A percentile compares a stretch with the other conserved stretches of the same genome.
These are phyloP conservation scores for Brachymystax lenok DNA, from an alignment of 2,797 vertebrate genomes.

Conservation along the genomic window DNA sequence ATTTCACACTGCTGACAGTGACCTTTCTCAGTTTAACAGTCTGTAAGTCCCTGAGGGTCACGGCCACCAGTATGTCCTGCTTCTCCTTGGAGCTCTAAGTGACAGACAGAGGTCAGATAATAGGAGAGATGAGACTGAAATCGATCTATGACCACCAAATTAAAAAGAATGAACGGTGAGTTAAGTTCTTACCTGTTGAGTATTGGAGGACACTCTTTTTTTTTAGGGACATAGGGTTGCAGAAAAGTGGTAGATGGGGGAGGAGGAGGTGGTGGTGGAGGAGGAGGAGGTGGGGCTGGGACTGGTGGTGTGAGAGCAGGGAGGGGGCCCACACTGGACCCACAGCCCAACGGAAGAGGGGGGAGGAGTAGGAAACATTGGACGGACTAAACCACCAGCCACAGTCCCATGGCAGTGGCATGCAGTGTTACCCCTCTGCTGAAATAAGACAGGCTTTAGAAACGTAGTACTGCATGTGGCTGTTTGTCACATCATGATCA, in stretches of 20 bases:
- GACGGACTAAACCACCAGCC: background rate
- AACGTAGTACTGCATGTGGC: background rate
- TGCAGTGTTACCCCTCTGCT: conserved; percentile 1
- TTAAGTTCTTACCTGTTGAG: conserved; percentile 64
- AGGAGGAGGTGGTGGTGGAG: conserved; percentile 26
- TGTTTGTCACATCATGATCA: background rate
- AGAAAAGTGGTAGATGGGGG: conserved; percentile 37
- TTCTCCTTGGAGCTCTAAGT: conserved; percentile 43
- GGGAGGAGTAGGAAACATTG: background rate
- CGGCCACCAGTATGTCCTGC: conserved; percentile 62
- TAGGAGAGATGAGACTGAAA: conserved; percentile 6
- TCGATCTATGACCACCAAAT: background rate
- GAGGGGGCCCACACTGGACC: conserved; percentile 18
- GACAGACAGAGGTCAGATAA: background rate
- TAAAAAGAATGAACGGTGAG: background rate
- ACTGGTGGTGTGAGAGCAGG: conserved; percentile 9
- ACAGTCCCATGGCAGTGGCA: conserved; percentile 45
- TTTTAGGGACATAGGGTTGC: conserved; percentile 58
- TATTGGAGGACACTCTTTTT: conserved; percentile 36
- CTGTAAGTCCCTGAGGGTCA: conserved; percentile 81
- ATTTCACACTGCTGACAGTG: conserved; percentile 20
- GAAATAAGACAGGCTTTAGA: conserved; percentile 11
- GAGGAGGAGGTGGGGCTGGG: conserved; percentile 26
- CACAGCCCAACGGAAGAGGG: background rate
- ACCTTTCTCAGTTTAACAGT: conserved; percentile 80